Percentiles rank a stretch among this genome's conserved stretches.
phyloP scores from a whole-genome alignment of 2,888 invertebrate species.

The Erannis defoliaria region DNA sequence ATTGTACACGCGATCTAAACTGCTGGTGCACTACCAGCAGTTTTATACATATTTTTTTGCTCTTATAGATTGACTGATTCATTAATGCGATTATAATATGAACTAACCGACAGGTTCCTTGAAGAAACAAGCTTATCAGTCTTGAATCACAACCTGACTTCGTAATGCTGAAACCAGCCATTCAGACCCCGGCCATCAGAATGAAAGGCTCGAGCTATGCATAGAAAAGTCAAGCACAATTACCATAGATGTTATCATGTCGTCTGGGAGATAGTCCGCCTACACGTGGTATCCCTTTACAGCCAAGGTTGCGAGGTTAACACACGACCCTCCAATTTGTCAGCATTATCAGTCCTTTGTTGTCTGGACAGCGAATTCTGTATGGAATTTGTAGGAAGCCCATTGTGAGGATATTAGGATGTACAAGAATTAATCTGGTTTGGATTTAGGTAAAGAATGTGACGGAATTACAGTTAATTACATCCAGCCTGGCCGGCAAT shows the following conservation, averaged over 20 bases:
- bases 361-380: conserved; percentile 52
- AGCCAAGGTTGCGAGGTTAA: conserved; percentile 41
- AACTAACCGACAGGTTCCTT: not conserved
- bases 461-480: conserved; percentile 1
- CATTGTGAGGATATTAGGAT: conserved; percentile 29
- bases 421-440: conserved; percentile 25
- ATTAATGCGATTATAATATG: not conserved
- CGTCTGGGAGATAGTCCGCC: conserved; percentile 41
- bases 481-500: not conserved
- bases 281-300: conserved; percentile 32
- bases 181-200: conserved; percentile 4
- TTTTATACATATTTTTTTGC: too few species aligned
- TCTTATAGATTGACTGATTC: too few species aligned
- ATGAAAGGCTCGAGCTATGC: conserved; percentile 25
- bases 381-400: conserved; percentile 39
- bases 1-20: too few species aligned
- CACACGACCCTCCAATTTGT: conserved; percentile 47
- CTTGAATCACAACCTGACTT: not conserved
- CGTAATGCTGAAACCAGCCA: not conserved
- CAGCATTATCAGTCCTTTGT: conserved; percentile 55
- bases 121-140: not conserved
- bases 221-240: conserved; percentile 29
- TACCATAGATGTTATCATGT: conserved; percentile 34
- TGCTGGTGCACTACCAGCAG: too few species aligned
- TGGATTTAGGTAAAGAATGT: conserved; percentile 3